These are phyloP conservation scores for Isurus oxyrinchus DNA, from an alignment of 2,113 vertebrate species.

Conservation along the genomic window DNA sequence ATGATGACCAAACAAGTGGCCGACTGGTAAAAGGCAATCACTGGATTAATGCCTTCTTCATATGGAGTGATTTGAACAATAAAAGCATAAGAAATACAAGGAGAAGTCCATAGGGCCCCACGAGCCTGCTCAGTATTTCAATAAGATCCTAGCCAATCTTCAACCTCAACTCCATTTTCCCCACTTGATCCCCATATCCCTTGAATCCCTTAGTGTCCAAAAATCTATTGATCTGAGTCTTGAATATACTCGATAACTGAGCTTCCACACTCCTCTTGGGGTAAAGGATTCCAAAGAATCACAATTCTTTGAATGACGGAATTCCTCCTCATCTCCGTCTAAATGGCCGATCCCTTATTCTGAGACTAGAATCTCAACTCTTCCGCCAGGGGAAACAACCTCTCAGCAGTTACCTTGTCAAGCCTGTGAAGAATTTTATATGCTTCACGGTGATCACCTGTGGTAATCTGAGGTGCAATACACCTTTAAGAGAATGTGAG, in stretches of 20 bases:
- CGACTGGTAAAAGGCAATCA: not conserved
- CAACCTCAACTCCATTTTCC: not conserved
- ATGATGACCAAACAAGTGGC: not conserved
- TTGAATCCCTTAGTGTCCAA: not conserved
- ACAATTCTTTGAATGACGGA: too few species aligned
- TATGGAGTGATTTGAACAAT: not conserved
- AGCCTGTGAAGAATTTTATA: too few species aligned
- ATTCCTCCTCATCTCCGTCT: too few species aligned
- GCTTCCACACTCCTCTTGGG: too few species aligned
- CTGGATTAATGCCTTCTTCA: not conserved
- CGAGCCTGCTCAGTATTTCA: not conserved
- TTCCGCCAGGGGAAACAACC: too few species aligned
- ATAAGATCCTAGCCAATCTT: not conserved
- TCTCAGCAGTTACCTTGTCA: too few species aligned
- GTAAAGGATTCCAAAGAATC: too few species aligned
- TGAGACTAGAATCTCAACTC: too few species aligned
- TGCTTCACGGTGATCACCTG: too few species aligned
- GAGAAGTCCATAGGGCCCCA: not conserved
- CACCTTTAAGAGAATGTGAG: too few species aligned
- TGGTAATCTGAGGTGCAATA: too few species aligned
- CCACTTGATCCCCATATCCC: not conserved
- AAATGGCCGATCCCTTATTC: too few species aligned
- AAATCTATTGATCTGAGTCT: not conserved
- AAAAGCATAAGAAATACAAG: not conserved
- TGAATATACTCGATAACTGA: not conserved